These are phyloP conservation scores for Hybos culiciformis DNA, from an alignment of 2,888 invertebrate species.

Conservation along the genomic window DNA sequence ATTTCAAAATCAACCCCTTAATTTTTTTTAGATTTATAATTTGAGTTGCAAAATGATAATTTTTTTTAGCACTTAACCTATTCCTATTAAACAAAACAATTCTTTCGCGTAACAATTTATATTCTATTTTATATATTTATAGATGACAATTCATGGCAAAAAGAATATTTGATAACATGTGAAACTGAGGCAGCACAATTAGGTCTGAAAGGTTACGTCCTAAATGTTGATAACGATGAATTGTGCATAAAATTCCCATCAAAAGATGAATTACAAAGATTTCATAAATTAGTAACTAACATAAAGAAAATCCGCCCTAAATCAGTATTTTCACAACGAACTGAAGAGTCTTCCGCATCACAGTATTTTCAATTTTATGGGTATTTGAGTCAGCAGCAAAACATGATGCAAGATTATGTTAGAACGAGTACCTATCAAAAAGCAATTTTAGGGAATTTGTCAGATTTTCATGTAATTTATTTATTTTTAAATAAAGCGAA, in stretches of 20 bases:
- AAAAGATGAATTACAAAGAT: constrained; percentile 30
- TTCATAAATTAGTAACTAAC: constrained; percentile 32
- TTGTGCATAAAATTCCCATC: constrained; percentile 28
- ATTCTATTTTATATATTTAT: too few relatives aligned
- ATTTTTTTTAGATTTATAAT: too few relatives aligned
- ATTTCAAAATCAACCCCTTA: too few relatives aligned
- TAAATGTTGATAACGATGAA: constrained; percentile 32
- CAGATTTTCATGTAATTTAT: constrained; percentile 59
- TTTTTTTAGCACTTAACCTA: too few relatives aligned
- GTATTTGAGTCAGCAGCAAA: constrained; percentile 97
- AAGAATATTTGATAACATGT: constrained; percentile 30
- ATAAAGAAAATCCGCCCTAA: constrained; percentile 34
- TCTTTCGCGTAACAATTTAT: not conserved
- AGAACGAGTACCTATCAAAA: constrained; percentile 96
- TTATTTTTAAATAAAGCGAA: not conserved
- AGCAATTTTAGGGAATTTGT: constrained; percentile 84
- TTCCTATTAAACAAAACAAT: not conserved
- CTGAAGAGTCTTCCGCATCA: constrained; percentile 94
- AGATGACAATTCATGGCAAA: constrained; percentile 25
- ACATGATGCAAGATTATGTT: constrained; percentile 99
- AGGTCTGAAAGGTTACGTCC: constrained; percentile 28
- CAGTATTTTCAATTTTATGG: constrained; percentile 99
- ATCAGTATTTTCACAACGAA: constrained; percentile 88
- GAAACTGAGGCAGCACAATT: constrained; percentile 32
- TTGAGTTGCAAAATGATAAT: too few relatives aligned